A percentile compares a stretch with the other conserved stretches of the same genome.
phyloP scores from a whole-genome alignment of 2,113 vertebrate genomes.

The Dicerorhinus sumatrensis region DNA sequence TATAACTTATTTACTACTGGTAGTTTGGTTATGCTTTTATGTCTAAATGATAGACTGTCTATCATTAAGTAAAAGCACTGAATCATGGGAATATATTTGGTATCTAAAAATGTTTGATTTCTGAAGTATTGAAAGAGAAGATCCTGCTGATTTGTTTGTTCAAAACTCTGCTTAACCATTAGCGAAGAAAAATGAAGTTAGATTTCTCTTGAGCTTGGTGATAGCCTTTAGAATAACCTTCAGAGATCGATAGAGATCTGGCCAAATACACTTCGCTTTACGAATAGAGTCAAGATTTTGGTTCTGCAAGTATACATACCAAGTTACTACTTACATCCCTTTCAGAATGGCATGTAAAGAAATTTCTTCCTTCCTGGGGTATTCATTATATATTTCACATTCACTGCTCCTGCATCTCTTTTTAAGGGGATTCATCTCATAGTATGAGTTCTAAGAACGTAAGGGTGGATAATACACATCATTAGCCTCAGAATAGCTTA shows the following conservation, averaged over 20 bases:
- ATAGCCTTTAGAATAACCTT: not conserved
- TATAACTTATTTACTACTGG: fast-evolving
- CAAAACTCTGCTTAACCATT: not conserved
- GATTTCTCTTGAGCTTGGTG: not conserved
- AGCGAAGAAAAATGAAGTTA: not conserved
- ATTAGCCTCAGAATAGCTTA: not conserved
- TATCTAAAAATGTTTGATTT: constrained; percentile 4
- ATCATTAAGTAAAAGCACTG: not conserved
- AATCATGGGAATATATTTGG: not conserved
- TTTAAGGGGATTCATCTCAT: not conserved
- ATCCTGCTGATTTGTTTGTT: not conserved
- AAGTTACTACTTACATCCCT: not conserved
- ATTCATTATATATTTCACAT: not conserved
- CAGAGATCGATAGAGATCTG: not conserved
- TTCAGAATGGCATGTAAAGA: not conserved
- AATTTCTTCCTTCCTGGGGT: not conserved
- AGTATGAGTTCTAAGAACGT: not conserved
- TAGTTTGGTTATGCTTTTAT: not conserved
- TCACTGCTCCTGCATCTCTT: not conserved
- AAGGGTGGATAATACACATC: not conserved
- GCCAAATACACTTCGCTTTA: not conserved
- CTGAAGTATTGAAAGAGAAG: not conserved
- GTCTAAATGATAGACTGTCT: not conserved
- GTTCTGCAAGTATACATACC: not conserved
- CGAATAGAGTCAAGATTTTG: not conserved